Conservation (phyloP, 2,113 vertebrate genomes). For the Aphelocoma coerulescens region DNA sequence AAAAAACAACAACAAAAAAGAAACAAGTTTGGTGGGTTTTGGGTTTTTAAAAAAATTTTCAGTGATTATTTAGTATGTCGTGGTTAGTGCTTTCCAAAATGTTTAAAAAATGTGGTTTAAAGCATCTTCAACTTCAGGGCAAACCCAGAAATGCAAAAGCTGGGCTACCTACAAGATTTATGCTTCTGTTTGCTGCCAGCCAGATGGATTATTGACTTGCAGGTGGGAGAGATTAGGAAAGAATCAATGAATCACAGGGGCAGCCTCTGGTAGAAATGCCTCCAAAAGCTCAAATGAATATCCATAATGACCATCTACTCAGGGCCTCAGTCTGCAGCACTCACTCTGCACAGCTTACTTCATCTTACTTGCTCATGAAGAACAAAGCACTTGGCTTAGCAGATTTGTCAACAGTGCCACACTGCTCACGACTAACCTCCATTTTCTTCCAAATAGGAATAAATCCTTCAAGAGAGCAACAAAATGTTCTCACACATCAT, state of each 20-base stretch:
- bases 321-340: not conserved
- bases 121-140: not conserved
- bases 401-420: not conserved
- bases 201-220: not conserved
- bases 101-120: not conserved
- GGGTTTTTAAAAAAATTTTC: not conserved
- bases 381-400: conserved; percentile 11
- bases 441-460: conserved; percentile 2
- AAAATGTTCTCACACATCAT: conserved; percentile 47
- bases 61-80: not conserved
- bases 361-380: conserved; percentile 3
- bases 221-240: conserved; percentile 17
- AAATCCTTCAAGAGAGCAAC: conserved; percentile 51
- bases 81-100: not conserved
- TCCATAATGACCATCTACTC: not conserved
- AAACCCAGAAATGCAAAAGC: not conserved
- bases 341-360: not conserved
- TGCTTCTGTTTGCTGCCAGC: not conserved
- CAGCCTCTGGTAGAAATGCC: not conserved
- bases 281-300: not conserved
- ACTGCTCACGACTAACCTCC: not conserved
- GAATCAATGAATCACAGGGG: conserved; percentile 10
- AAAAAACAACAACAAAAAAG: not conserved
- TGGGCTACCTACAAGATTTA: not conserved
- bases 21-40: not conserved